Percentiles rank a stretch among this genome's conserved stretches.
These are phyloP conservation scores for Narcine bancroftii DNA, from an alignment of 2,113 vertebrate species.

Conservation along the genomic window DNA sequence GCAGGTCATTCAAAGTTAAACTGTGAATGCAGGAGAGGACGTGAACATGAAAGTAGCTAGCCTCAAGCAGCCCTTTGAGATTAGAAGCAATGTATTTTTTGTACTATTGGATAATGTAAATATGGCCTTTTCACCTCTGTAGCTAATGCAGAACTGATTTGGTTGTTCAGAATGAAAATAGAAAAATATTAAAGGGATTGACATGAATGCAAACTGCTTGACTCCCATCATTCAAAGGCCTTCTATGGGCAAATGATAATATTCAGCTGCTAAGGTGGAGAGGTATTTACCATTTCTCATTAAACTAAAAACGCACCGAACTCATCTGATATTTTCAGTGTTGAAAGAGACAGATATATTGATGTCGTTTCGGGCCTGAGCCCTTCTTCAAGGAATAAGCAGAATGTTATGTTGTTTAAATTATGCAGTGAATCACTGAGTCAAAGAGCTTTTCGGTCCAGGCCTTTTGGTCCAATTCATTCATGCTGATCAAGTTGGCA, in stretches of 20 bases:
- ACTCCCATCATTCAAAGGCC: neutral
- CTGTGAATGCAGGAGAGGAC: slow-evolving; percentile 21
- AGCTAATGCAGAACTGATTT: neutral
- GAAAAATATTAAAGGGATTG: neutral
- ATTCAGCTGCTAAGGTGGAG: neutral
- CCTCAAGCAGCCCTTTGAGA: neutral
- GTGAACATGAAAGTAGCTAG: neutral
- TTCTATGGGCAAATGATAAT: neutral
- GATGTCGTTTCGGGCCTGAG: too few species aligned
- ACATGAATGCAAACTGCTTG: too few species aligned
- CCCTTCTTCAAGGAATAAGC: too few species aligned
- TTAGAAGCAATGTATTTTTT: slow-evolving; percentile 12
- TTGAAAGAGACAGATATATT: too few species aligned
- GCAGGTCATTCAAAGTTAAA: slow-evolving; percentile 29
- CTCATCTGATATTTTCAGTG: too few species aligned
- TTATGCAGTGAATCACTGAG: too few species aligned
- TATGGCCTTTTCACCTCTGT: neutral
- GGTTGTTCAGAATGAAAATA: neutral
- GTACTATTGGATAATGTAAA: neutral
- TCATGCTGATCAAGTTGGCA: too few species aligned
- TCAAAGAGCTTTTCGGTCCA: too few species aligned
- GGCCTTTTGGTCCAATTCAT: too few species aligned
- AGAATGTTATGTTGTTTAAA: too few species aligned
- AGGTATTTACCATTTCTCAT: neutral
- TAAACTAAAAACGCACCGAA: too few species aligned